phyloP scores from a whole-genome alignment of 2,797 vertebrate genomes.

The Salmo trutta region DNA sequence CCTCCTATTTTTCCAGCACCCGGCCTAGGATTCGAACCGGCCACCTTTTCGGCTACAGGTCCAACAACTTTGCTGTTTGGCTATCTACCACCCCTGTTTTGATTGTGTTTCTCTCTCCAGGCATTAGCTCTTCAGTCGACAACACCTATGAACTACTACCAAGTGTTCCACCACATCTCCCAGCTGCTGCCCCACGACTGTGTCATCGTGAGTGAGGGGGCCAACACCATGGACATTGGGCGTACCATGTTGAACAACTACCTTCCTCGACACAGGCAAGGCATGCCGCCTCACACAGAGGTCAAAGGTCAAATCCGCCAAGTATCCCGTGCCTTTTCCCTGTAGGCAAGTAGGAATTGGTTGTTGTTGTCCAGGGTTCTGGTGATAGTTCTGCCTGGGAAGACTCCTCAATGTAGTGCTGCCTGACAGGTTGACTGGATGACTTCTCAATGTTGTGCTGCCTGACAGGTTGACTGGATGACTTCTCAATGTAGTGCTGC shows the following conservation, averaged over 20 bases:
- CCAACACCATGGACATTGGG: slow-evolving; percentile 98
- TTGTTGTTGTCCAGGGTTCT: neutral
- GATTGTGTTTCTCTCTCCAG: slow-evolving; percentile 61
- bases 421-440: neutral
- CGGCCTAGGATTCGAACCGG: too few species aligned
- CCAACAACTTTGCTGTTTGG: too few species aligned
- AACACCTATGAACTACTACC: slow-evolving; percentile 94
- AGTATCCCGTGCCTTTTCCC: neutral
- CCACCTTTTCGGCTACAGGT: too few species aligned
- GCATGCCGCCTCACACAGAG: neutral
- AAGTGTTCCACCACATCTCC: slow-evolving; percentile 86
- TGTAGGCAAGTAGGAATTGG: neutral
- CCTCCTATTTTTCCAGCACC: too few species aligned
- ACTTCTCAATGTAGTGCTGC: neutral
- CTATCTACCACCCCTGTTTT: neutral
- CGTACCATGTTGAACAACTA: slow-evolving; percentile 92
- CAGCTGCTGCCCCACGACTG: slow-evolving; percentile 87
- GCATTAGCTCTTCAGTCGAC: slow-evolving; percentile 76
- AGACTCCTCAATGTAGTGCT: neutral
- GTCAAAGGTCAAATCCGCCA: neutral
- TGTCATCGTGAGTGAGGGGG: slow-evolving; percentile 92
- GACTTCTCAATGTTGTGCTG: neutral
- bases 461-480: neutral
- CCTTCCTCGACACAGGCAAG: slow-evolving; percentile 87
- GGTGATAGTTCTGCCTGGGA: neutral